Percentiles rank a stretch among this genome's conserved stretches.
These are phyloP conservation scores for Brevimyrus niger DNA, from an alignment of 2,113 vertebrate genomes.

Conservation along the genomic window DNA sequence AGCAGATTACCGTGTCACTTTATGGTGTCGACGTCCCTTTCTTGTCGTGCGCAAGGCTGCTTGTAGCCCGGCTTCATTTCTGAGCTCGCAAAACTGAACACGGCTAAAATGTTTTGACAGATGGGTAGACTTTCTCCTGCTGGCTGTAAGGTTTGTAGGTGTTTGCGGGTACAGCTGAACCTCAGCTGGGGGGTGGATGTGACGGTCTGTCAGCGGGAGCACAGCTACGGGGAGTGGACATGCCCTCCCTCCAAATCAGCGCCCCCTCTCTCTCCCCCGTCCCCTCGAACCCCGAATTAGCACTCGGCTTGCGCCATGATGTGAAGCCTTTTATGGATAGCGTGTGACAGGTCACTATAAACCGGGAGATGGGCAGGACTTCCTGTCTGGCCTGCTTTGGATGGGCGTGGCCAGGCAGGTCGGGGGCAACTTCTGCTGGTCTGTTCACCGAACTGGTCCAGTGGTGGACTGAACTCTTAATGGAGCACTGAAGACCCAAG, in stretches of 20 bases:
- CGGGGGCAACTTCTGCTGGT: not conserved
- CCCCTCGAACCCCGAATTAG: slow-evolving; percentile 2
- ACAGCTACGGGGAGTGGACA: not conserved
- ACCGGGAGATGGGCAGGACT: slow-evolving; percentile 9
- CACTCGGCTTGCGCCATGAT: not conserved
- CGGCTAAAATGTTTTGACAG: slow-evolving; percentile 1
- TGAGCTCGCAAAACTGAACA: not conserved
- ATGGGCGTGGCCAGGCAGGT: not conserved
- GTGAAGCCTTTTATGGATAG: not conserved
- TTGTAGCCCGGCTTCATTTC: not conserved
- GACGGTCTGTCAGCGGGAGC: not conserved
- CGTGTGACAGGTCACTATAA: not conserved
- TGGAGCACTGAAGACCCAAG: not conserved
- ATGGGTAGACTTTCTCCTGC: not conserved
- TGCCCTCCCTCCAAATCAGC: not conserved
- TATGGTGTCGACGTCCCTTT: not conserved
- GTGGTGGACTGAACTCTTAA: not conserved
- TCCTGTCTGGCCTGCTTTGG: not conserved
- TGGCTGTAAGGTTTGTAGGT: not conserved
- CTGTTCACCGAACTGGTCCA: not conserved
- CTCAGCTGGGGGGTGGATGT: not conserved
- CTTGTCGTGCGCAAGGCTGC: not conserved
- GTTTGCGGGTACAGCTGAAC: not conserved
- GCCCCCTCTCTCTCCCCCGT: not conserved
- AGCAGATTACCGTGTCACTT: not conserved